These are phyloP conservation scores for Etheostoma spectabile DNA, from an alignment of 2,113 vertebrate species.

Conservation along the genomic window DNA sequence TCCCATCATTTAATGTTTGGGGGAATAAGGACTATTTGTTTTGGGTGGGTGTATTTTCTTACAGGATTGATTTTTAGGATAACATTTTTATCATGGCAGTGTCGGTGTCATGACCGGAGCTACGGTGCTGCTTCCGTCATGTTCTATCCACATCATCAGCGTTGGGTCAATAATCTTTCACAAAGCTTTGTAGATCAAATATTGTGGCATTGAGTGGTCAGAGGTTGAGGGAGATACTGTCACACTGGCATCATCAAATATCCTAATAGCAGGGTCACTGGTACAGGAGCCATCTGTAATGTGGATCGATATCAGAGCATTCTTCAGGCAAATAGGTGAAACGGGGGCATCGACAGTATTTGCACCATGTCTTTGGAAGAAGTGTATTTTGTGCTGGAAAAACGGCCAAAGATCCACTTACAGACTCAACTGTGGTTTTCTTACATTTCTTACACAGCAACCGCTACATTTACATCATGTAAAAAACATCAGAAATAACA, in stretches of 20 bases:
- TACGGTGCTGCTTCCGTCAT: neutral
- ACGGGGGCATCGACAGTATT: no score
- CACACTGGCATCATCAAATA: neutral
- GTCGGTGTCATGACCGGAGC: neutral
- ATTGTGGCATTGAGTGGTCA: neutral
- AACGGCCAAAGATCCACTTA: neutral
- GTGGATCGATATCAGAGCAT: no score
- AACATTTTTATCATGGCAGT: neutral
- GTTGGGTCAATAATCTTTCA: slow-evolving; percentile 6
- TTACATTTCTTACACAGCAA: neutral
- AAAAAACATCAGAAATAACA: neutral
- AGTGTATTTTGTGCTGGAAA: neutral
- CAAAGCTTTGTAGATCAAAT: neutral
- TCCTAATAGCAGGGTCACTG: neutral
- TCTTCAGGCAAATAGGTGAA: no score
- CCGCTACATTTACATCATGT: neutral
- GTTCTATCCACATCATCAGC: slow-evolving; percentile 5
- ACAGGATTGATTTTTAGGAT: neutral
- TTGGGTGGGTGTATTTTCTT: neutral
- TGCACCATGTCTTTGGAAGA: neutral
- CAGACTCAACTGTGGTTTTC: neutral
- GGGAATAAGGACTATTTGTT: neutral
- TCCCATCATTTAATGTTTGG: neutral
- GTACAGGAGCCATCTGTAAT: neutral
- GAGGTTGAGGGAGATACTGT: neutral